These are phyloP conservation scores for Syngnathoides biaculeatus DNA, from an alignment of 2,113 vertebrate genomes.

Conservation along the genomic window DNA sequence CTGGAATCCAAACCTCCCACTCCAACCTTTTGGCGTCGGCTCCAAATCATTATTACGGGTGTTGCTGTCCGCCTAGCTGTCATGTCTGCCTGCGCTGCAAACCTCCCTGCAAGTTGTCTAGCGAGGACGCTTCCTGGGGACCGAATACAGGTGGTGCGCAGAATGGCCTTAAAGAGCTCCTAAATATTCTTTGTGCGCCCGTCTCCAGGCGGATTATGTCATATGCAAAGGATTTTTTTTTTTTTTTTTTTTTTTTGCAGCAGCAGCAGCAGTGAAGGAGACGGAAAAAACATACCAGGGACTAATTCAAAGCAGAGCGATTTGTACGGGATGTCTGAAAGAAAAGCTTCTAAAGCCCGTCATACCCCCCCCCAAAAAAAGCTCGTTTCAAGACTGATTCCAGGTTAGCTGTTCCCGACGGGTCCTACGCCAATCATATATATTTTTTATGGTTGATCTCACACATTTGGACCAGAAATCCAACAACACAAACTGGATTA, in stretches of 20 bases:
- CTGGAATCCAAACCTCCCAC: neutral
- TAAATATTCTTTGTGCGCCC: constrained; percentile 3
- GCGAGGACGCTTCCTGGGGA: neutral
- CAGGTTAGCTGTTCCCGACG: neutral
- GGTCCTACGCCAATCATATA: neutral
- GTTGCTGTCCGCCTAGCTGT: neutral
- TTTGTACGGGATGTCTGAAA: neutral
- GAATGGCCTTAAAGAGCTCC: constrained; percentile 1
- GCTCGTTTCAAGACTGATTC: neutral
- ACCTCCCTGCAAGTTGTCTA: constrained; percentile 2
- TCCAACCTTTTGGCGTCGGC: neutral
- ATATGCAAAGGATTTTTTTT: neutral
- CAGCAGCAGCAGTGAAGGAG: neutral
- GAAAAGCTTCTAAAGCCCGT: neutral
- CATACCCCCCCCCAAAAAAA: neutral
- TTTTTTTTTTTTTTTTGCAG: neutral
- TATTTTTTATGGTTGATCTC: neutral
- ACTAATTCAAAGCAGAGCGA: constrained; percentile 7
- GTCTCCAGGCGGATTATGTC: neutral
- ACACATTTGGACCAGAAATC: too few relatives aligned
- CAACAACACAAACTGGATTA: too few relatives aligned
- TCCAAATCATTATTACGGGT: neutral
- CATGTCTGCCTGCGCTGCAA: neutral
- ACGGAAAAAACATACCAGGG: neutral
- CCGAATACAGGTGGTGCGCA: constrained; percentile 6